phyloP scores from a whole-genome alignment of 53 echinoderm and acorn worm species.

The Patiria pectinifera region DNA sequence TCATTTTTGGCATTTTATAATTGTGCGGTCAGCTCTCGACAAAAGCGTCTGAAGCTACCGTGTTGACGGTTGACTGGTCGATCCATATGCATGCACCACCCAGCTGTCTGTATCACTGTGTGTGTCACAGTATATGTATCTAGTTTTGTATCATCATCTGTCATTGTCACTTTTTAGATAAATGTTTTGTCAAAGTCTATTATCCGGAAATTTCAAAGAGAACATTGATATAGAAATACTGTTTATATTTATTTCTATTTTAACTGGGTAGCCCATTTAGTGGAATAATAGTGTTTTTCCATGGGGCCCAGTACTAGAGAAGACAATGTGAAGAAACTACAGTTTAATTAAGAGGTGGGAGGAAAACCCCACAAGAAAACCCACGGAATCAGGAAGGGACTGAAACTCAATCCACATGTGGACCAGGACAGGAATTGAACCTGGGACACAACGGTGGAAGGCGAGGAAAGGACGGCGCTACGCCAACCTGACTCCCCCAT shows the following conservation, averaged over 20 bases:
- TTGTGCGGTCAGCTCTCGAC: neutral
- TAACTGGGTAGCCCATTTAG: no score
- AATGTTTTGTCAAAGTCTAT: neutral
- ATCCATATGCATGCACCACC: neutral
- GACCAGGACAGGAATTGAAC: no score
- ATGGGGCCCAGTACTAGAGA: no score
- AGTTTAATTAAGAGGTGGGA: no score
- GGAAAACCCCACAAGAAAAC: no score
- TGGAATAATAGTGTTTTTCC: no score
- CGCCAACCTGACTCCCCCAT: no score
- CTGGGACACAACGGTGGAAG: no score
- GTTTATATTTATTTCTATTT: neutral
- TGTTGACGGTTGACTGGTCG: neutral
- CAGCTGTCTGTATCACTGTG: neutral
- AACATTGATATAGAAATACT: neutral
- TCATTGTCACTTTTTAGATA: neutral
- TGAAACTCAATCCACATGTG: no score
- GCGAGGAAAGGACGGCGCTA: no score
- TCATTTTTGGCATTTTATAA: constrained; percentile 18
- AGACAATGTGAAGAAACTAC: no score
- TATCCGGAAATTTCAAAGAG: neutral
- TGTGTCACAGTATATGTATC: constrained; percentile 1
- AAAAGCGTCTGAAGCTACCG: neutral
- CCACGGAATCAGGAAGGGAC: no score
- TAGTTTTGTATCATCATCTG: neutral